Conservation (phyloP, 2,797 vertebrate genomes). For the Argyrosomus regius region DNA sequence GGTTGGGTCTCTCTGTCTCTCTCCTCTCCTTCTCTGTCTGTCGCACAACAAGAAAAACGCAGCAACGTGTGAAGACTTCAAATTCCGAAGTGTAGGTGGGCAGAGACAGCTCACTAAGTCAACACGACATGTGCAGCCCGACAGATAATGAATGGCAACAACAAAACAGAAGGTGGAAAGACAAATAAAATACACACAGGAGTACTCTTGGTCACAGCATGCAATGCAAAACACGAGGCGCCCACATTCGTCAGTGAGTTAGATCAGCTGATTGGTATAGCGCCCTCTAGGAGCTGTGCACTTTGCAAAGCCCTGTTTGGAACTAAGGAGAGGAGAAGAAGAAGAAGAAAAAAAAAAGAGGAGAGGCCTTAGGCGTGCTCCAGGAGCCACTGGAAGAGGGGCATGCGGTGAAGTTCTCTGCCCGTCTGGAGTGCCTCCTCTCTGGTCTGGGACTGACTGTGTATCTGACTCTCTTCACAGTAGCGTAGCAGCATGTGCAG, state of each 20-base stretch:
- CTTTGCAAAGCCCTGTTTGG: slow-evolving; percentile 63
- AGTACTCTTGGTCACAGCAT: slow-evolving; percentile 56
- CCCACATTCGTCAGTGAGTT: slow-evolving; percentile 75
- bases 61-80: slow-evolving; percentile 48
- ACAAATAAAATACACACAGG: slow-evolving; percentile 38
- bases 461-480: slow-evolving; percentile 85
- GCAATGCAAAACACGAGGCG: slow-evolving; percentile 58
- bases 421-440: slow-evolving; percentile 67
- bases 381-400: slow-evolving; percentile 94
- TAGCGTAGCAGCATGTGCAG: slow-evolving; percentile 93
- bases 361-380: slow-evolving; percentile 86
- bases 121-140: slow-evolving; percentile 72
- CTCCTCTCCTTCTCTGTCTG: slow-evolving; percentile 29
- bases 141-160: slow-evolving; percentile 48
- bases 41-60: slow-evolving; percentile 7
- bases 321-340: slow-evolving; percentile 40
- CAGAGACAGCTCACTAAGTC: slow-evolving; percentile 46
- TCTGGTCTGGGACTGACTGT: slow-evolving; percentile 63
- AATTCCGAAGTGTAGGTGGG: slow-evolving; percentile 33
- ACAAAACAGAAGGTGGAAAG: slow-evolving; percentile 43
- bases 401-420: slow-evolving; percentile 63
- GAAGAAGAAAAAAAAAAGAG: not conserved
- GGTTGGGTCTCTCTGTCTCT: slow-evolving; percentile 47
- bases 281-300: slow-evolving; percentile 72
- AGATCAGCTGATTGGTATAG: slow-evolving; percentile 64